Base-by-base conservation (phyloP, 1,140 invertebrate genomes). In the Euwallacea fornicatus region DNA sequence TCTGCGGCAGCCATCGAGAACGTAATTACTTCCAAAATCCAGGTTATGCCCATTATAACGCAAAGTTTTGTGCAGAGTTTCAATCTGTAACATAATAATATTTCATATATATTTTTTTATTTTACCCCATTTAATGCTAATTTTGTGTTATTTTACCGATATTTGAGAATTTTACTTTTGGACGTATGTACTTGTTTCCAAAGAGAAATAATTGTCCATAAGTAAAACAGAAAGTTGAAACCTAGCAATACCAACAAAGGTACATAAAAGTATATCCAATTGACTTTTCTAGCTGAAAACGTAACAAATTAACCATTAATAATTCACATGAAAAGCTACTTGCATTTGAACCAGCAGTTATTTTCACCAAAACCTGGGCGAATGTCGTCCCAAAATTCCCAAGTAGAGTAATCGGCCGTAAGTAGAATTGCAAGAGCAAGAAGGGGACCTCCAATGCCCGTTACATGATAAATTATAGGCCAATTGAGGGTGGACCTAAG, bases 1-100 rank as follows among this genome's bases (percentile, higher is more conserved):
- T 53, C 47, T 0, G 8, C 21, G 41, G 15, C 56, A 42, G 60
- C 66, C 7, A 65, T 7, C n/a, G 42, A 7, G 7, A 64, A 66
- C 9, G 64, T 73, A 16, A 69, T 41, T 41, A 72, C 42, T 77
- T 92, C 91, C 64, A 91, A 90, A 41, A 88, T 85, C 90, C 90
- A 91, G 0, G 87, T 88, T 11, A 91, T 82, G 6, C 90, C 90
- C 89, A 90, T 91, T 0, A 91, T 85, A 1, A 91, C 75, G 72
- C 89, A 88, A 16, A 93, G 79, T 77, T 90, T 91, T 0, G 89
- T 75, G 60, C 88, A 91, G 11, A 91, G 77, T 8, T 85, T 76
- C 69, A 88, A 88, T 74, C 88, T 89, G 79, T 54, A 83, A 73
- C 54, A 33, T 33, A 33, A 33, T 46, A 66, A 55, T 42, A 42